Base-by-base conservation (phyloP, 2,113 vertebrate species). In the Taurulus bubalis region DNA sequence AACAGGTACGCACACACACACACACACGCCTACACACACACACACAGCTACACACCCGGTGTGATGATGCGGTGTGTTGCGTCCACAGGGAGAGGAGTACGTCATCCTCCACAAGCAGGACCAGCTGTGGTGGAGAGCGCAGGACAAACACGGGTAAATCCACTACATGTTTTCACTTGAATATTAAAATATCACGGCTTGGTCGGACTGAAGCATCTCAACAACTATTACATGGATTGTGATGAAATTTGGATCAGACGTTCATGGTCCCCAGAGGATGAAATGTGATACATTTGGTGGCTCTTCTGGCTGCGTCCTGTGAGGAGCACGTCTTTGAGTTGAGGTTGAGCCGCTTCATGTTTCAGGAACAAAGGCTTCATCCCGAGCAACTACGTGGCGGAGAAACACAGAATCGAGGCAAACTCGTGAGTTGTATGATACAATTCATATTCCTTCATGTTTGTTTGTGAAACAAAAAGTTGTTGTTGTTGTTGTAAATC, bases 51-150 rank as follows among this genome's bases (percentile, higher is more conserved):
- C 47, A 47, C 28, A 55, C 16, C 24, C 64, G 8, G 9, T 60
- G 47, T 40, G 11, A 2, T 71, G 0, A 75, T 8, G 12, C 2
- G 1, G 1, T 36, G 40, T 74, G 60, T 58, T 55, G 26, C 8
- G 51, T 89, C 26, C 24, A 49, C 95, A 94, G 78, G 95, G 95
- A 0, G 95, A 96, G 60, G 96, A 96, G 77, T 98, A 98, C 69
- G 70, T 90, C 78, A 94, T 98, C 66, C 82, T 98, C 0, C 95
- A 97, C 85, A 96, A 97, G 69, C 92, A 91, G 28, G 95, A 97
- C 87, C 94, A 96, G 77, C 95, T 97, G 79, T 97, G 97, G 97
- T 98, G 97, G 97, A 94, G 94, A 51, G 97, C 96, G 2, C 95
- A 96, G 92, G 97, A 98, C 82, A 87, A 30, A 40, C 75, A 94